Evolutionary conservation across 2,113 vertebrate species (phyloP).

Genomic region (Thunnus maccoyii): DNA sequence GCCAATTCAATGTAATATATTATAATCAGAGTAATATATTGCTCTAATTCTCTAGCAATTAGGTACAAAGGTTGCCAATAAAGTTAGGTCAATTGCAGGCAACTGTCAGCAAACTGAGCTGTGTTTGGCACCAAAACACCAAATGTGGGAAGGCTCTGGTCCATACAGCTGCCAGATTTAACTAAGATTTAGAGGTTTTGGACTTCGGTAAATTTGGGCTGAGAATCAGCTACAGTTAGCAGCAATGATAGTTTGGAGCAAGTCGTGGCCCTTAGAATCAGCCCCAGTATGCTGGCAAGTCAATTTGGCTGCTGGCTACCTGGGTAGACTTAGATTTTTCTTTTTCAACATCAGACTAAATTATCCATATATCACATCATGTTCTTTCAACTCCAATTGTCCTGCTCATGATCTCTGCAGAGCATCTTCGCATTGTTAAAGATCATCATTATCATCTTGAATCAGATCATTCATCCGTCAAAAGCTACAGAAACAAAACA

Average conservation of each 20-base stretch:
- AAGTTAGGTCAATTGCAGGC: too few relatives aligned
- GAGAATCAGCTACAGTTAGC: not conserved
- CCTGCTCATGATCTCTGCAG: not conserved
- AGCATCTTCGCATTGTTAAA: constrained; percentile 17
- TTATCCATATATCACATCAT: not conserved
- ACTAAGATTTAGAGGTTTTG: not conserved
- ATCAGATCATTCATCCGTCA: constrained; percentile 39
- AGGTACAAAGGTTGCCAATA: too few relatives aligned
- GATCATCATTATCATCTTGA: constrained; percentile 21
- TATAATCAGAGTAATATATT: too few relatives aligned
- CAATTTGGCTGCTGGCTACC: not conserved
- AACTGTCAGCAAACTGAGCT: not conserved
- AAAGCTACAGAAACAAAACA: not conserved
- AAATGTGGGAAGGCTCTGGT: constrained; percentile 8
- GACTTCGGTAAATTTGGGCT: not conserved
- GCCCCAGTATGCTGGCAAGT: not conserved
- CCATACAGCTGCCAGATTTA: not conserved
- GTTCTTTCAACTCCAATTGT: constrained; percentile 2
- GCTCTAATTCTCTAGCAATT: too few relatives aligned
- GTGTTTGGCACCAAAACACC: not conserved
- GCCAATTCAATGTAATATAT: too few relatives aligned
- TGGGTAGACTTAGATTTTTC: not conserved
- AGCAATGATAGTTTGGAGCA: constrained; percentile 4
- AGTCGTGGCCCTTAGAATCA: not conserved
- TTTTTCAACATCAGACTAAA: not conserved